Base-by-base conservation (phyloP, 37 sponge, comb jelly and placozoan genomes). In the Oopsacas minuta region DNA sequence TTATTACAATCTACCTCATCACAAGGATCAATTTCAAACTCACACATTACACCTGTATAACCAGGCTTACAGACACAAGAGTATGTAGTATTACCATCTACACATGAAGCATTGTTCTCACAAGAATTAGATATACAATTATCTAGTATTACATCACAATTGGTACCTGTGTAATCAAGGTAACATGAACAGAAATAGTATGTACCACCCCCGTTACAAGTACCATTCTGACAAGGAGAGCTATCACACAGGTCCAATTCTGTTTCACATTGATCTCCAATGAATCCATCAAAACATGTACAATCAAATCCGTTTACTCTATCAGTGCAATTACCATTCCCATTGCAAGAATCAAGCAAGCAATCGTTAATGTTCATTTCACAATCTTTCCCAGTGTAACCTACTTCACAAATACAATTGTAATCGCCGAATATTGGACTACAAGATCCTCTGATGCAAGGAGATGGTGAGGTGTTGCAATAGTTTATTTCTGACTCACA, bases 71-170 rank as follows among this genome's bases (percentile, higher is more conserved):
- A 61, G 75, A 5, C 5, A 12, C 75, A 61, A 61, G 30, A 7
- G 75, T 32, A 61, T 10, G 28, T 12, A 12, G 53, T 39, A 85
- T 81, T 84, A 36, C 75, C 85, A 87, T 87, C 87, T 0, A 39
- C 5, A 61, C 90, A 89, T 0, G 37, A 39, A 22, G 61, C 87
- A 25, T 83, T 53, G 82, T 84, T 84, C 36, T 38, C 82, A 87
- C 90, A 89, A 37, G 89, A 86, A 84, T 81, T 52, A 23, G 36
- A n/a, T 23, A 82, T 17, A 82, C 88, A 88, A 38, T 85, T 49
- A 81, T 88, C 85, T 28, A 88, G 38, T 34, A 84, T 86, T 17
- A n/a, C 35, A 25, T 37, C 82, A 85, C 88, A 88, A 23, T 20
- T 85, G 0, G n/a, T 23, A 7, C 84, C 88, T 84, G 81, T 88